phyloP scores from a whole-genome alignment of 2,888 invertebrate genomes.

The Campoplex nolae region DNA sequence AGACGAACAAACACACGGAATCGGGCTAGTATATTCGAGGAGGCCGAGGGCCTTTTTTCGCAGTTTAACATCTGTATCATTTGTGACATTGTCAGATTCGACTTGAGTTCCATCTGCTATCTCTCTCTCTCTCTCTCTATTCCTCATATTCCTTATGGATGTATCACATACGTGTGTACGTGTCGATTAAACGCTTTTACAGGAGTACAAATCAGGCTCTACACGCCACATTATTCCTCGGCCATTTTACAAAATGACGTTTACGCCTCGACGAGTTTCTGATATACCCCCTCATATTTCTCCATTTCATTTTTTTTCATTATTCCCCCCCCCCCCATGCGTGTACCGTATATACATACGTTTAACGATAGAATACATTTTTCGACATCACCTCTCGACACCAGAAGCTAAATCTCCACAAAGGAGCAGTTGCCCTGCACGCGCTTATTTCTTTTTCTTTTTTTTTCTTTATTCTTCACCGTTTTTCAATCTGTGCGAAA shows the following conservation, averaged over 20 bases:
- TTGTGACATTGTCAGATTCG: slow-evolving; percentile 76
- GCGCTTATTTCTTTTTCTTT: slow-evolving; percentile 42
- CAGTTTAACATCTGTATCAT: slow-evolving; percentile 83
- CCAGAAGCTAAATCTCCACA: slow-evolving; percentile 47
- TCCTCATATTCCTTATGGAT: not conserved
- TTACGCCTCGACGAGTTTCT: slow-evolving; percentile 68
- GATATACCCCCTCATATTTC: slow-evolving; percentile 60
- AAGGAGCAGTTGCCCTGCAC: slow-evolving; percentile 69
- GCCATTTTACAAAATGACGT: slow-evolving; percentile 71
- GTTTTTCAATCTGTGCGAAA: slow-evolving; percentile 34
- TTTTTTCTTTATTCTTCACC: slow-evolving; percentile 16
- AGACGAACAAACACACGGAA: not conserved
- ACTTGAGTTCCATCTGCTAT: slow-evolving; percentile 78
- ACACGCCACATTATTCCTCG: slow-evolving; percentile 44
- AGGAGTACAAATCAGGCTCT: slow-evolving; percentile 37
- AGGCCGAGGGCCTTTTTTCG: slow-evolving; percentile 66
- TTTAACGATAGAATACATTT: slow-evolving; percentile 59
- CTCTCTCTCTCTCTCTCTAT: slow-evolving; percentile 47
- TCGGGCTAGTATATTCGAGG: slow-evolving; percentile 43
- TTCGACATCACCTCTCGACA: slow-evolving; percentile 56
- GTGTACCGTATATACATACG: slow-evolving; percentile 28
- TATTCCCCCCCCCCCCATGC: not conserved
- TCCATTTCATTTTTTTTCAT: slow-evolving; percentile 45
- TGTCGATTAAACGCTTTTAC: slow-evolving; percentile 57
- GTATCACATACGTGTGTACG: not conserved